Percentiles rank a stretch among this genome's conserved stretches.
Conservation (phyloP, 2,888 invertebrate genomes). For the Phalera bucephala region DNA sequence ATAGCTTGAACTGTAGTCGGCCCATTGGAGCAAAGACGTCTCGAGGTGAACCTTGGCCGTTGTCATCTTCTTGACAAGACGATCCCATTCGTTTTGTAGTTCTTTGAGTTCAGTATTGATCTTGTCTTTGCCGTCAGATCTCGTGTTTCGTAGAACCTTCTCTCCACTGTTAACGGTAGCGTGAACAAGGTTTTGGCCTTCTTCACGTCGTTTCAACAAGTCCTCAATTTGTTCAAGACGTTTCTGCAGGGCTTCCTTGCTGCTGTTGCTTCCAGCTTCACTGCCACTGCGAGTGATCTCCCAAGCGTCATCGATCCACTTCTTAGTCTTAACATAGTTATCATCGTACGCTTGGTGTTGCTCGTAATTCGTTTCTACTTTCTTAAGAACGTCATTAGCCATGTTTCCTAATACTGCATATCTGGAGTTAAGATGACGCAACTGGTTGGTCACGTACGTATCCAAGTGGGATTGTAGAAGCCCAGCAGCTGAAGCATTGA, state of each 20-base stretch:
- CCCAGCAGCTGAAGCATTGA: conserved; percentile 90
- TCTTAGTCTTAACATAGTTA: conserved; percentile 88
- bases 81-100: conserved; percentile 95
- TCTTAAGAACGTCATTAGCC: conserved; percentile 94
- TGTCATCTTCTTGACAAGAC: conserved; percentile 94
- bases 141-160: conserved; percentile 93
- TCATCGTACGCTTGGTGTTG: conserved; percentile 92
- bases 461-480: conserved; percentile 92
- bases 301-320: conserved; percentile 94
- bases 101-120: conserved; percentile 94
- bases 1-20: conserved; percentile 96
- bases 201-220: conserved; percentile 90
- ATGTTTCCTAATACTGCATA: conserved; percentile 95
- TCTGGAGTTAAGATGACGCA: conserved; percentile 92
- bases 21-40: conserved; percentile 96
- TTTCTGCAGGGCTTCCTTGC: conserved; percentile 91
- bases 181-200: conserved; percentile 93
- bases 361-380: conserved; percentile 93
- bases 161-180: conserved; percentile 95
- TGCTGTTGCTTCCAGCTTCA: conserved; percentile 89
- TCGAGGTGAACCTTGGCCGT: conserved; percentile 96
- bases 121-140: conserved; percentile 94
- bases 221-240: conserved; percentile 91
- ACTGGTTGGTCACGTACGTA: conserved; percentile 93
- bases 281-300: conserved; percentile 91